Evolutionary conservation across 2,797 vertebrate genomes (phyloP).

Genomic region (Pyrrhura leucotis): DNA sequence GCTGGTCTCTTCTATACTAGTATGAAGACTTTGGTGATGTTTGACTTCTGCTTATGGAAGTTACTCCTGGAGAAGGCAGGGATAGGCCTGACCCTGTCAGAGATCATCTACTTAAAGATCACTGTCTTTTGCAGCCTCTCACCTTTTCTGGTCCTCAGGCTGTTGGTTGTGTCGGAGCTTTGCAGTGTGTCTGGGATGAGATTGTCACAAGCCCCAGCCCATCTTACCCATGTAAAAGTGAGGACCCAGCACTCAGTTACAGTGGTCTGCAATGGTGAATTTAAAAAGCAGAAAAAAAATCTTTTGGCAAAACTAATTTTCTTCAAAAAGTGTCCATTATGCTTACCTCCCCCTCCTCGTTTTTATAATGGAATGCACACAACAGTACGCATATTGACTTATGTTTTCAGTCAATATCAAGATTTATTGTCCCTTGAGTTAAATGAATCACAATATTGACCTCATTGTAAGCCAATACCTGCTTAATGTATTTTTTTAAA

Average conservation of each 20-base stretch:
- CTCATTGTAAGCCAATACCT: slow-evolving; percentile 78
- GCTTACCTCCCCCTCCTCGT: slow-evolving; percentile 34
- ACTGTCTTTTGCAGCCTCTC: not conserved
- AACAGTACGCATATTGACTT: slow-evolving; percentile 80
- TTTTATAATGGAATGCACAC: slow-evolving; percentile 79
- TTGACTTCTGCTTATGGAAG: not conserved
- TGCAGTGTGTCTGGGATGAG: not conserved
- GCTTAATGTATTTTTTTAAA: slow-evolving; percentile 80
- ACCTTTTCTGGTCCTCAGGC: not conserved
- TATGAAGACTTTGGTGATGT: not conserved
- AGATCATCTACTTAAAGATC: not conserved
- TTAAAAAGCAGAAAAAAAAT: not conserved
- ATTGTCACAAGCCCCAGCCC: not conserved
- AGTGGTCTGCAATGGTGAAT: not conserved
- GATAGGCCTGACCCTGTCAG: not conserved
- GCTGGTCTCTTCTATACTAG: not conserved
- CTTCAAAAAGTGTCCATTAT: slow-evolving; percentile 66
- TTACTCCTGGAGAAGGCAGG: not conserved
- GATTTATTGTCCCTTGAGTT: slow-evolving; percentile 81
- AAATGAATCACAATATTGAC: slow-evolving; percentile 84
- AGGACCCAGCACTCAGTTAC: not conserved
- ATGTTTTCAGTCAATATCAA: slow-evolving; percentile 82
- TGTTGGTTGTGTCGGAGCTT: not conserved
- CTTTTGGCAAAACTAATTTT: slow-evolving; percentile 40
- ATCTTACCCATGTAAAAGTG: not conserved